Conservation (phyloP, 2,113 vertebrate genomes). For the Oophaga pumilio region DNA sequence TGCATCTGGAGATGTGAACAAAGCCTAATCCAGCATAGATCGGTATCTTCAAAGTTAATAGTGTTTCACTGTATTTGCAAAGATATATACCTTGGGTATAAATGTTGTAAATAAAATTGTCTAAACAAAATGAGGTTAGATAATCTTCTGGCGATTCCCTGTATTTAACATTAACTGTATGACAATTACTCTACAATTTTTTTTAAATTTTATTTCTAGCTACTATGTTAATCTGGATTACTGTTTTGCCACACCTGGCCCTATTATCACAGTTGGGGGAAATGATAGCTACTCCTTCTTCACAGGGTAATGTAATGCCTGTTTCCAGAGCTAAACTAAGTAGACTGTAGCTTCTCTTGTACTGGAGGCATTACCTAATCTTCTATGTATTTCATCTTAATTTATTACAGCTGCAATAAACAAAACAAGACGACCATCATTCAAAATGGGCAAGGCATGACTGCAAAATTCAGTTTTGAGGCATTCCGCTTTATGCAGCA, state of each 20-base stretch:
- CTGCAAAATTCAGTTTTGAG: conserved; percentile 71
- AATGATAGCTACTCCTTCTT: conserved; percentile 70
- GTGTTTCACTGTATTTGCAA: too few relatives aligned
- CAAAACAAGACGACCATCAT: conserved; percentile 61
- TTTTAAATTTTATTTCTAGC: conserved; percentile 60
- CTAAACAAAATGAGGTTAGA: neutral
- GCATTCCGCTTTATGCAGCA: conserved; percentile 77
- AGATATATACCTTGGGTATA: too few relatives aligned
- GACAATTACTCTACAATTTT: neutral
- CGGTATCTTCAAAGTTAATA: too few relatives aligned
- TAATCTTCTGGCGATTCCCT: neutral
- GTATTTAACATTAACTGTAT: neutral
- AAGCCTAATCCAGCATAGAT: too few relatives aligned
- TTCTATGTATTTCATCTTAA: neutral
- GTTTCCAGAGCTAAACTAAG: neutral
- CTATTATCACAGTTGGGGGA: conserved; percentile 62
- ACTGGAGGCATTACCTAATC: neutral
- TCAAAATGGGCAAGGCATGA: conserved; percentile 66
- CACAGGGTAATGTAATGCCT: conserved; percentile 64
- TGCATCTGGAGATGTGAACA: too few relatives aligned
- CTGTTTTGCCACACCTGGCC: conserved; percentile 72
- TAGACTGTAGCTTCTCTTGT: neutral
- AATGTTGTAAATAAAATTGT: too few relatives aligned
- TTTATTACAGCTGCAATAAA: conserved; percentile 60
- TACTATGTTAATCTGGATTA: conserved; percentile 75